Conservation (phyloP, 2,113 vertebrate genomes). For the Periophthalmus modestus region DNA sequence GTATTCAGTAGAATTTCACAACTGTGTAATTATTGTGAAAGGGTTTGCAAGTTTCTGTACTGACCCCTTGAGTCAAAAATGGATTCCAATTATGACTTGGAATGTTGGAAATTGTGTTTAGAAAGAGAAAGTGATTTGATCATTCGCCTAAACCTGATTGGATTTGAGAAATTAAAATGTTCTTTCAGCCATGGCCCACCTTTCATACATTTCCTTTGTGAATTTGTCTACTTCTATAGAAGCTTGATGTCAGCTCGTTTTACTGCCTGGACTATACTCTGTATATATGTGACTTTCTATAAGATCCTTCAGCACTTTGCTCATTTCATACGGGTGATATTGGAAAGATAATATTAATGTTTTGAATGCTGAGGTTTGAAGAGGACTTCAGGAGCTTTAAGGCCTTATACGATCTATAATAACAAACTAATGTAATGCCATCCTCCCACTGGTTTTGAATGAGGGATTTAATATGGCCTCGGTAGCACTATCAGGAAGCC, state of each 20-base stretch:
- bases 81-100: too few species aligned
- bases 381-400: slow-evolving; percentile 24
- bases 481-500: slow-evolving; percentile 44
- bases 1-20: too few species aligned
- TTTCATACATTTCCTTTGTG: not conserved
- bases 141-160: too few species aligned
- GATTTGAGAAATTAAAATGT: slow-evolving; percentile 13
- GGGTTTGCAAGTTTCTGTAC: too few species aligned
- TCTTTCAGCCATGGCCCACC: slow-evolving; percentile 16
- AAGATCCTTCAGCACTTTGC: slow-evolving; percentile 45
- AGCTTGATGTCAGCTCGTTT: not conserved
- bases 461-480: slow-evolving; percentile 32
- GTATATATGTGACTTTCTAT: slow-evolving; percentile 45
- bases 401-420: slow-evolving; percentile 37
- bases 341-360: slow-evolving; percentile 50
- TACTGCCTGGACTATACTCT: slow-evolving; percentile 33
- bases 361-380: slow-evolving; percentile 40
- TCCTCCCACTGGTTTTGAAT: slow-evolving; percentile 58
- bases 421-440: slow-evolving; percentile 55
- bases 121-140: too few species aligned
- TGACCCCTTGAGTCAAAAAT: too few species aligned
- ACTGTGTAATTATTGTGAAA: too few species aligned
- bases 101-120: too few species aligned
- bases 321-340: slow-evolving; percentile 47
- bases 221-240: slow-evolving; percentile 23